Percentiles rank a stretch among this genome's conserved stretches.
phyloP scores from a whole-genome alignment of 2,797 vertebrate genomes.

The Alexandromys oeconomus region DNA sequence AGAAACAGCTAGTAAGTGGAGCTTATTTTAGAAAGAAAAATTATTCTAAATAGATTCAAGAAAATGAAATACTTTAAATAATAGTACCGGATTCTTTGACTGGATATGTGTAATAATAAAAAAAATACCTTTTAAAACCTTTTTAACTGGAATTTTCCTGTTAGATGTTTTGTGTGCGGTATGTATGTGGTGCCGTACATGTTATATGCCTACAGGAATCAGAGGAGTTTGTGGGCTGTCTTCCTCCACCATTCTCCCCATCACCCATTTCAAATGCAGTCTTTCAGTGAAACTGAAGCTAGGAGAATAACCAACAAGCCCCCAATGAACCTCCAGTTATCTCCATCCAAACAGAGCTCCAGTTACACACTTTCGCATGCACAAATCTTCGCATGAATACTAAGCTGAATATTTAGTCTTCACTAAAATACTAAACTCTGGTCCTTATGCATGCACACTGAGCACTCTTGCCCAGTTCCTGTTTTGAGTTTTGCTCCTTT shows the following conservation, averaged over 20 bases:
- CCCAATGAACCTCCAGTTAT: background rate
- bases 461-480: background rate
- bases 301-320: background rate
- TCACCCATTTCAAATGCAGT: background rate
- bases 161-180: background rate
- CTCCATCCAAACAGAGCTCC: background rate
- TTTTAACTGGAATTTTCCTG: background rate
- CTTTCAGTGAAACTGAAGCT: background rate
- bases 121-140: background rate
- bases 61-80: background rate
- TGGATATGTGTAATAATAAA: background rate
- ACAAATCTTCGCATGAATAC: background rate
- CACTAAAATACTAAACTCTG: background rate
- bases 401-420: too few relatives aligned
- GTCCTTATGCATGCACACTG: too few relatives aligned
- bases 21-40: constrained; percentile 33
- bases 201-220: too few relatives aligned
- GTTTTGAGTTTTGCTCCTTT: background rate
- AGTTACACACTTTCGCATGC: background rate
- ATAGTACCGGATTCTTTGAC: background rate
- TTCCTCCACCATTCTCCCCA: background rate
- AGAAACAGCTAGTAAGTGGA: background rate
- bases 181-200: too few relatives aligned
- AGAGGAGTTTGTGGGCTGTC: background rate
- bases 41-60: constrained; percentile 18